Percentiles rank a stretch among this genome's conserved stretches.
Conservation (phyloP, 2,797 vertebrate species). For the Microcaecilia unicolor region DNA sequence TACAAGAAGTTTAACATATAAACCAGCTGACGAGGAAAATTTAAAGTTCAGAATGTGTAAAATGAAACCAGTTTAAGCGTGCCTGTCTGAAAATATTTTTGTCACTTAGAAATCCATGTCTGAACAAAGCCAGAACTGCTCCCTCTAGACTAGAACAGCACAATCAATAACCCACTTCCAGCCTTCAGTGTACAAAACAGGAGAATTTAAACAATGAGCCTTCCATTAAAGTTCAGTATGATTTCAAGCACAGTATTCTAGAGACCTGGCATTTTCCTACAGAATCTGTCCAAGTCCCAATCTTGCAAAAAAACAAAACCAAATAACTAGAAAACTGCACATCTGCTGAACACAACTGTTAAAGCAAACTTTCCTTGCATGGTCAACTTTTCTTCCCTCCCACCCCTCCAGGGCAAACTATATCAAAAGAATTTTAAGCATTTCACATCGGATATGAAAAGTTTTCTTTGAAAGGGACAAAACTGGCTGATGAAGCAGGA, state of each 20-base stretch:
- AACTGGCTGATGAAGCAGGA: too few relatives aligned
- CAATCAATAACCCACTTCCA: neutral
- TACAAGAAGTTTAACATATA: slow-evolving; percentile 3
- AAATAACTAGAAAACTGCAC: too few relatives aligned
- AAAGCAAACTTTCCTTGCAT: too few relatives aligned
- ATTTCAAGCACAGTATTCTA: neutral
- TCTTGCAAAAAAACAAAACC: too few relatives aligned
- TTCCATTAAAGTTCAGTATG: neutral
- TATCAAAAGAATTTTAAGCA: too few relatives aligned
- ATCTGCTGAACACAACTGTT: too few relatives aligned
- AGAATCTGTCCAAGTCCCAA: too few relatives aligned
- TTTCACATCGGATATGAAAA: too few relatives aligned
- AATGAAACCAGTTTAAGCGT: neutral
- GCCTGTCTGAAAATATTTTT: neutral
- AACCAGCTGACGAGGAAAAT: slow-evolving; percentile 3
- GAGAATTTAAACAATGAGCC: neutral
- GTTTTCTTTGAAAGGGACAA: too few relatives aligned
- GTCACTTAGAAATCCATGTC: slow-evolving; percentile 1
- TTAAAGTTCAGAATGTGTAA: neutral
- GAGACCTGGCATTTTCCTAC: neutral
- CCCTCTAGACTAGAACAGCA: slow-evolving; percentile 3
- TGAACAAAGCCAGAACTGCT: slow-evolving; percentile 5
- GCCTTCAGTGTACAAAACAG: neutral
- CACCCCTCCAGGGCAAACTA: too few relatives aligned
- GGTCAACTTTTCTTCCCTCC: too few relatives aligned